A percentile compares a stretch with the other conserved stretches of the same genome.
Evolutionary conservation across 1,140 invertebrate genomes (phyloP).

Genomic region (Chironomus tepperi): DNA sequence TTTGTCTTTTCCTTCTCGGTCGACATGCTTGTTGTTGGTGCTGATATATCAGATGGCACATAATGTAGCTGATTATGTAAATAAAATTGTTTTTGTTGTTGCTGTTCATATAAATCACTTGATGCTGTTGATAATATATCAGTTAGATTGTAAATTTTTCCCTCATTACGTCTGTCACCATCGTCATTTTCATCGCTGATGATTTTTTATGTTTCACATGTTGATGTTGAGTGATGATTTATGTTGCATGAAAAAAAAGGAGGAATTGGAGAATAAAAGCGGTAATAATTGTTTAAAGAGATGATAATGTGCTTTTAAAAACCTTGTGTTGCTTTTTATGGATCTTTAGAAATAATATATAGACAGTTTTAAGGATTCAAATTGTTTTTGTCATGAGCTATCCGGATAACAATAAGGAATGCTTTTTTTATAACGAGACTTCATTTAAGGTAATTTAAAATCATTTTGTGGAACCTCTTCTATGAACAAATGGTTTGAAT

Average conservation of each 20-base stretch:
- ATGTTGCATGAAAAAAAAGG: background rate
- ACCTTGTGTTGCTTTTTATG: no score
- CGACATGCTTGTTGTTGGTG: background rate
- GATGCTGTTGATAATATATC: constrained; percentile 7
- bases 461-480: no score
- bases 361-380: no score
- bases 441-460: no score
- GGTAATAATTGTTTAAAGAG: no score
- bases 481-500: no score
- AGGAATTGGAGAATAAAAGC: background rate
- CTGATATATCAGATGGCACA: background rate
- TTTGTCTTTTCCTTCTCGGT: background rate
- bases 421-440: no score
- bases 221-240: background rate
- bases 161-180: background rate
- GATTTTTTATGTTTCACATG: background rate
- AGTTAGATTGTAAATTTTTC: constrained; percentile 18
- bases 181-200: background rate
- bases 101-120: background rate
- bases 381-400: no score
- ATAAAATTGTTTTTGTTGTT: constrained; percentile 10
- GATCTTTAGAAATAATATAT: no score
- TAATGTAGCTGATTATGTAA: background rate
- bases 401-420: no score
- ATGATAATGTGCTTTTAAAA: no score